phyloP scores from a whole-genome alignment of 1,140 invertebrate species.

The Aphis gossypii region DNA sequence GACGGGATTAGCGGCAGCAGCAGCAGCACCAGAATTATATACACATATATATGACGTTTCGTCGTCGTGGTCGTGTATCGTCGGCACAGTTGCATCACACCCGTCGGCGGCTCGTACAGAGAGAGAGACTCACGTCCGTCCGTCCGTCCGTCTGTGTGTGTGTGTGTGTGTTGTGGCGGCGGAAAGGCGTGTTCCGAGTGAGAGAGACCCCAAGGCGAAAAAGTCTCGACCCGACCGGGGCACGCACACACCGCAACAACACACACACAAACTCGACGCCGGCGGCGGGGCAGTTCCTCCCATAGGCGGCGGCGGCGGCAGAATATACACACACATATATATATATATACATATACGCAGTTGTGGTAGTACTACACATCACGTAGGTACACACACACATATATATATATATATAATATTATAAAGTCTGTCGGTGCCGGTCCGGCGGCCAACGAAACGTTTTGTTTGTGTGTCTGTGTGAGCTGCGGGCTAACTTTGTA shows the following conservation, averaged over 20 bases:
- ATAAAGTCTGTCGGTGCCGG: constrained; percentile 18
- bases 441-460: background rate
- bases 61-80: background rate
- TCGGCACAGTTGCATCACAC: constrained; percentile 23
- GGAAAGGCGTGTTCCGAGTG: constrained; percentile 36
- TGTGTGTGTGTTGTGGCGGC: background rate
- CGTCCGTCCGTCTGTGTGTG: background rate
- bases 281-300: constrained; percentile 45
- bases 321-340: background rate
- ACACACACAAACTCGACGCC: background rate
- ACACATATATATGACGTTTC: background rate
- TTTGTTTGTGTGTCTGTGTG: background rate
- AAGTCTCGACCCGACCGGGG: constrained; percentile 34
- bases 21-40: no score
- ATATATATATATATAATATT: background rate
- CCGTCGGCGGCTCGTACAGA: constrained; percentile 10
- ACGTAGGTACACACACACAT: background rate
- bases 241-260: background rate
- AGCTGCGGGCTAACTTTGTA: background rate
- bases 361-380: constrained; percentile 5
- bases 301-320: constrained; percentile 11
- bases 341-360: background rate
- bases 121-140: background rate
- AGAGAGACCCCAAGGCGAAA: constrained; percentile 34
- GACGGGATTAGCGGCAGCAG: background rate